Base-by-base conservation (phyloP, 2,797 vertebrate genomes). In the Serranus cabrilla region DNA sequence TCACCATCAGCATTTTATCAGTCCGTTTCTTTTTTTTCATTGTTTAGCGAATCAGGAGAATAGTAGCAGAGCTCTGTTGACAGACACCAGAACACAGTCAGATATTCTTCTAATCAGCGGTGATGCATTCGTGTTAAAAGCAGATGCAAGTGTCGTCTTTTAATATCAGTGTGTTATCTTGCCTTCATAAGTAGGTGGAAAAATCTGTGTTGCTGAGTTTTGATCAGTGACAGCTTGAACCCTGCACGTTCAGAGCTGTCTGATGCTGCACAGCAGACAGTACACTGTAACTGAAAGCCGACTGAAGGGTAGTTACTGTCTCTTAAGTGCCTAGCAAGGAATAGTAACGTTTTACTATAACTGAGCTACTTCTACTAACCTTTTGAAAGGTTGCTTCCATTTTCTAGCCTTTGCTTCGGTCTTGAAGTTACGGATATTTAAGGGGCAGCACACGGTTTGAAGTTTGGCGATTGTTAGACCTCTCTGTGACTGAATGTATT, bases 281-380 rank as follows among this genome's bases (percentile, higher is more conserved):
- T n/a, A 45, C 4, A 21, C 54, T 52, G 51, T 57, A 21, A 82
- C 72, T 55, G 62, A 75, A 74, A 40, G 59, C 66, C 70, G 47
- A 78, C 16, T 18, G 9, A 76, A 64, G 57, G 58, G 14, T 62
- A 37, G 65, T 83, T 81, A 59, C 68, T 83, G 75, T 85, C 68
- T 73, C 42, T 60, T 71, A 93, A 93, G 93, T 94, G 93, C 93
- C 93, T 94, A 62, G 58, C 47, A 25, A 80, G 69, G 60, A 78
- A 74, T 72, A 78, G 76, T 80, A 68, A 79, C 0, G 8, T 72
- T 73, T 71, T 83, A 83, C 67, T 78, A 65, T 50, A 64, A 84
- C 78, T 70, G 59, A 88, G 57, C 66, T 86, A 66, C 71, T 78
- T 70, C 78, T 76, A 58, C 57, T 65, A 61, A 87, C 71, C 71